These are phyloP conservation scores for Nomia melanderi DNA, from an alignment of 1,140 invertebrate species.

Conservation along the genomic window DNA sequence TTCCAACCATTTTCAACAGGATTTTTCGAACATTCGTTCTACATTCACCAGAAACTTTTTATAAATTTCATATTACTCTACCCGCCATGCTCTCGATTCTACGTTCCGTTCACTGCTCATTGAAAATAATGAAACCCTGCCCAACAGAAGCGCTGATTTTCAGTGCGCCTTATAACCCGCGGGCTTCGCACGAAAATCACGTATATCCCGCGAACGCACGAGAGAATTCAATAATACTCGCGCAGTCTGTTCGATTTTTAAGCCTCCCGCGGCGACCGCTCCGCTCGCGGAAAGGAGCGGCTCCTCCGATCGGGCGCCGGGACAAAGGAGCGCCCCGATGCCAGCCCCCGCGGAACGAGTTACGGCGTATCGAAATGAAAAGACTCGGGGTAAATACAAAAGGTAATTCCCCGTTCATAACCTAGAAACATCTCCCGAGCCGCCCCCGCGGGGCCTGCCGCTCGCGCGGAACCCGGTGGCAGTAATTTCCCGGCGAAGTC, in stretches of 20 bases:
- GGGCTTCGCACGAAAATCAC: conserved; percentile 1
- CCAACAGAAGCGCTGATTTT: too few relatives aligned
- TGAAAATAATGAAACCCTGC: too few relatives aligned
- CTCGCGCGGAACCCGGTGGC: neutral
- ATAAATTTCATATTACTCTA: too few relatives aligned
- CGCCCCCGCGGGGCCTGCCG: neutral
- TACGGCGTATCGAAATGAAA: conserved; percentile 4
- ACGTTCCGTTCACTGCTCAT: too few relatives aligned
- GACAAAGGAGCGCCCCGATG: conserved; percentile 13
- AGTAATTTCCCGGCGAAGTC: conserved; percentile 27
- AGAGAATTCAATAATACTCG: neutral
- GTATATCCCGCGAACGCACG: neutral
- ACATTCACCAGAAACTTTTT: too few relatives aligned
- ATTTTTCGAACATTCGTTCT: too few relatives aligned
- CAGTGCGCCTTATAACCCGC: too few relatives aligned
- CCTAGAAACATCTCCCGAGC: conserved; percentile 5
- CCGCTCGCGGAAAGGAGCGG: neutral
- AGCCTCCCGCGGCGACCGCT: neutral
- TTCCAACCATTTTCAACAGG: too few relatives aligned
- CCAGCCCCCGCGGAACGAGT: neutral
- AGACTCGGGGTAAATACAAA: conserved; percentile 14
- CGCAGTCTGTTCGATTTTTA: neutral
- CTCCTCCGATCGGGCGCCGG: neutral
- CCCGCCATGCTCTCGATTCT: too few relatives aligned
- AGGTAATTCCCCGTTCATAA: conserved; percentile 35